Base-by-base conservation (phyloP, 2,113 vertebrate species). In the Astur gentilis region DNA sequence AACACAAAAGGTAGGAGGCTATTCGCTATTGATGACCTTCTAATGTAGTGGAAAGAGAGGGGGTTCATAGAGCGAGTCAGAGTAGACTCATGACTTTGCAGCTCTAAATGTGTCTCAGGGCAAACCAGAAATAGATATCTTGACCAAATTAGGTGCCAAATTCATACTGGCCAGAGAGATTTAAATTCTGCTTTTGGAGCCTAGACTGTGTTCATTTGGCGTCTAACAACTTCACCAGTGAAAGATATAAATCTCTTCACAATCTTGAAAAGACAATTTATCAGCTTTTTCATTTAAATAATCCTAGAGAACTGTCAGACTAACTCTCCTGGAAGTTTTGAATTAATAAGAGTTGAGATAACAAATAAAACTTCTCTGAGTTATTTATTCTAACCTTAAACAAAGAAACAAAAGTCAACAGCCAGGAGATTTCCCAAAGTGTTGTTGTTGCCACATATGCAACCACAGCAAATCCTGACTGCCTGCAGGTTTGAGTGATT, bases 101-200 rank as follows among this genome's bases (percentile, higher is more conserved):
- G 38, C 10, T 64, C 66, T 82, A 38, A 87, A 76, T 55, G n/a
- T 12, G 26, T 55, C 38, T 71, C 66, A 45, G 42, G 38, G 86
- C 20, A 42, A 91, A 67, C 9, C 60, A 96, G 61, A 92, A 96
- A 95, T 87, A 87, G 69, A 64, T 90, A 87, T 82, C 40, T 84
- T 71, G 40, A 57, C 83, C 50, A 89, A 72, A 72, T 61, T 55
- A 60, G 7, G 23, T 67, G 61, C 36, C 73, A 96, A 94, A 91
- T 58, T 92, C 49, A 13, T 57, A 58, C 20, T 90, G 69, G 40
- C 83, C n/a, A 54, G 87, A 69, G 77, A 94, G 69, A 91, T 44
- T 89, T 89, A 79, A 93, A 93, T 89, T 90, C 44, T 91, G 42
- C 64, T 83, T 75, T 65, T 72, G 62, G 47, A 95, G 69, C 52